Percentiles rank a stretch among this genome's conserved stretches.
Conservation (phyloP, 2,888 invertebrate species). For the Apamea sordens region DNA sequence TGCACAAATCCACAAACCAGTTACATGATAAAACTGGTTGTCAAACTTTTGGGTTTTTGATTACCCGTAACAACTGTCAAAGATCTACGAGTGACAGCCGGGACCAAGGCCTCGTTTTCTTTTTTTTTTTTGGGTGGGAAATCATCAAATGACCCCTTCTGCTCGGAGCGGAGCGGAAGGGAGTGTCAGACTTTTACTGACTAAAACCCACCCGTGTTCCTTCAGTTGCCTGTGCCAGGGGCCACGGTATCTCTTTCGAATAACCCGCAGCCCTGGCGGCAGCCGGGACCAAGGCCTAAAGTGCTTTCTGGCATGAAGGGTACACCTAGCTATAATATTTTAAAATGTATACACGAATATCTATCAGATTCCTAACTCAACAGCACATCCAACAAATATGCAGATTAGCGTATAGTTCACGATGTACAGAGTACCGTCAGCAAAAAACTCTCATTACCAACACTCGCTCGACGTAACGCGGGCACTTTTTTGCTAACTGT, state of each 20-base stretch:
- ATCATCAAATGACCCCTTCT: no score
- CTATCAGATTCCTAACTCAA: constrained; percentile 31
- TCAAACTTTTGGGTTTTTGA: neutral
- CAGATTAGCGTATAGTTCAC: constrained; percentile 68
- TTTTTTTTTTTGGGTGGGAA: no score
- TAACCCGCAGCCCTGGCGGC: no score
- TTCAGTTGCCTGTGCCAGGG: no score
- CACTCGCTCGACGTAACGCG: constrained; percentile 63
- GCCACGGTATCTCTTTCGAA: no score
- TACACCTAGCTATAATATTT: no score
- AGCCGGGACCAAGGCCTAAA: neutral
- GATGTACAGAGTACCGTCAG: constrained; percentile 66
- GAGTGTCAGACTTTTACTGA: no score
- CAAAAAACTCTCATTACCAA: constrained; percentile 77
- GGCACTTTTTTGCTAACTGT: constrained; percentile 78
- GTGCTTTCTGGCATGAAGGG: neutral
- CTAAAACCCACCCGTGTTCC: no score
- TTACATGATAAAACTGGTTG: neutral
- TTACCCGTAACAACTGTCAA: neutral
- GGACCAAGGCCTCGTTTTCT: neutral
- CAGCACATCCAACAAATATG: constrained; percentile 66
- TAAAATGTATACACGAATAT: neutral
- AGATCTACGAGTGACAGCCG: neutral
- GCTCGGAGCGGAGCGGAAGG: no score
- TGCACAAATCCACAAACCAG: neutral